Base-by-base conservation (phyloP, 1,140 invertebrate genomes). In the Brachionus calyciflorus region DNA sequence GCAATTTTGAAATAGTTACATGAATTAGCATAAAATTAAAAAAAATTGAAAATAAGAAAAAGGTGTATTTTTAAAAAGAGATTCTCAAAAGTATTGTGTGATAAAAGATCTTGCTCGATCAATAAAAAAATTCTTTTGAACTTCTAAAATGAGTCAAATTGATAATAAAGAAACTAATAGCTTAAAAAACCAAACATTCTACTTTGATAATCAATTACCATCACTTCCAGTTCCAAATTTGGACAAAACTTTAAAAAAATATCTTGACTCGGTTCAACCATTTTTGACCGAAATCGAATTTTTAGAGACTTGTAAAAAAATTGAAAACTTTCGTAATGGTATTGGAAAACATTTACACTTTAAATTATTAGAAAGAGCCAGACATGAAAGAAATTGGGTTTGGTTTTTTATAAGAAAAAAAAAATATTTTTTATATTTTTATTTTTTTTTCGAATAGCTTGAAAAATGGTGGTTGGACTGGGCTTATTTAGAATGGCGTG, bases 261-360 rank as follows among this genome's bases (percentile, higher is more conserved):
- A 85, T 76, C 77, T 86, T 10, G 83, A 85, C 48, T 84, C 84
- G 51, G 84, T 86, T 1, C 80, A 79, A 44, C 81, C 82, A 24
- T 78, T 81, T 73, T 79, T 84, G 4, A 81, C 80, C 19, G 82
- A 82, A 37, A 24, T 55, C 17, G 85, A 86, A 78, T 85, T 80
- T 78, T 49, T 73, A 55, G 77, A 81, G 44, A 86, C 85, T 26
- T 79, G 81, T 75, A 78, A 78, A 63, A 79, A 85, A 46, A 82
- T 83, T 28, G 73, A 82, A 48, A 78, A 85, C 65, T 86, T 86
- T 81, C 80, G 78, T 24, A 78, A 78, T 69, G 83, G 82, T n/a
- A 79, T 83, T 41, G 85, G 85, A 37, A 80, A 80, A 79, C 78
- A 82, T 10, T 78, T 86, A 6, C 84, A 86, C 24, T 60, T 79